Conservation (phyloP, 2,113 vertebrate species). For the Neodon shergylaensis region DNA sequence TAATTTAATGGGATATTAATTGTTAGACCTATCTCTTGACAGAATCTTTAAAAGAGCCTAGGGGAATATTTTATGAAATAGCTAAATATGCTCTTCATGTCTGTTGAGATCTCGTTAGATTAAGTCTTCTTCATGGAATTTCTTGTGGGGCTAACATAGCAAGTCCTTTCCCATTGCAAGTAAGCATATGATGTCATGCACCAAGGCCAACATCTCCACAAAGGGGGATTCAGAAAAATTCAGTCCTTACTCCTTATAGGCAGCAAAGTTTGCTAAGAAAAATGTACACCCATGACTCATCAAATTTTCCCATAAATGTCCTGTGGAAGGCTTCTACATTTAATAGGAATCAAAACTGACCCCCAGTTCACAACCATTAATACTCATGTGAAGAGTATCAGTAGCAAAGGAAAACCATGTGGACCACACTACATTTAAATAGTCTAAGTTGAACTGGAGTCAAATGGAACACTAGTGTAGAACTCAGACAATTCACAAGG, state of each 20-base stretch:
- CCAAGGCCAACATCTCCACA: background rate
- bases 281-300: background rate
- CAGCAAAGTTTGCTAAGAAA: background rate
- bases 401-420: background rate
- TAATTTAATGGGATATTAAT: conserved; percentile 64
- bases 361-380: conserved; percentile 32
- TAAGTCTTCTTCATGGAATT: background rate
- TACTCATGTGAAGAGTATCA: background rate
- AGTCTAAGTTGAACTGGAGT: background rate
- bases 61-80: conserved; percentile 51
- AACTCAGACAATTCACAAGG: background rate
- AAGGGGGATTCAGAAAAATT: background rate
- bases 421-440: background rate
- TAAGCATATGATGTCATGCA: background rate
- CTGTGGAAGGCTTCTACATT: background rate
- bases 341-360: background rate
- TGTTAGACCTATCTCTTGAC: conserved; percentile 48
- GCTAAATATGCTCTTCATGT: conserved; percentile 21
- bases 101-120: conserved; percentile 22
- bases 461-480: background rate
- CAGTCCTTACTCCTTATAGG: background rate
- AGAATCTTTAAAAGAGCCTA: conserved; percentile 25
- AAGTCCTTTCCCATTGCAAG: background rate
- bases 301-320: background rate
- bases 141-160: background rate